Evolutionary conservation across 2,797 vertebrate genomes (phyloP).

Genomic region (Micromesistius poutassou): DNA sequence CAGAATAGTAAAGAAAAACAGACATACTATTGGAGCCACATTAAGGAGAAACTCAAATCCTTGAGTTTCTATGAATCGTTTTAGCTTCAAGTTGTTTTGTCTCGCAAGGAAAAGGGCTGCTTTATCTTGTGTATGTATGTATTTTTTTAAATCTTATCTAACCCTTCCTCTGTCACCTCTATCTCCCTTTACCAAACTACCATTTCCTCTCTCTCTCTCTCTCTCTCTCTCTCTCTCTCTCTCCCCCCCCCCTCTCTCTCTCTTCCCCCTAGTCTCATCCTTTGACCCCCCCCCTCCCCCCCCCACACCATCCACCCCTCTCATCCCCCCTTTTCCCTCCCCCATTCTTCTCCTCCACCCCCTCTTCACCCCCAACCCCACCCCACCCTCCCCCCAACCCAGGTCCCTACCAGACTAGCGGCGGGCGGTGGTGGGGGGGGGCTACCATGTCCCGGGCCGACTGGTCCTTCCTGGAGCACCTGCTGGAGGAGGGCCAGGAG

Average conservation of each 20-base stretch:
- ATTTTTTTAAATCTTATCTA: too few species aligned
- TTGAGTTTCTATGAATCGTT: background rate
- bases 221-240: background rate
- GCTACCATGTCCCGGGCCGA: constrained; percentile 83
- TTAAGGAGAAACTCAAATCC: constrained; percentile 17
- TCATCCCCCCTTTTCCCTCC: background rate
- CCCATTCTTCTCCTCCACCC: too few species aligned
- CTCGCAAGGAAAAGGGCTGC: background rate
- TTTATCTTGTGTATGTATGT: background rate
- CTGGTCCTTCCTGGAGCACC: constrained; percentile 81
- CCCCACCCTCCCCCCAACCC: background rate
- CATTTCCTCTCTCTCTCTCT: background rate
- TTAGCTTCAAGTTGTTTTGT: background rate
- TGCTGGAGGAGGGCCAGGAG: constrained; percentile 81
- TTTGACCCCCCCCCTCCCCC: background rate
- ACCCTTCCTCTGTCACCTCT: background rate
- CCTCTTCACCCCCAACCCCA: background rate
- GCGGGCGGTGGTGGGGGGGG: constrained; percentile 61
- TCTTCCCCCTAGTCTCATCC: background rate
- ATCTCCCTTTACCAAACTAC: background rate
- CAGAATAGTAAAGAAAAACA: constrained; percentile 23
- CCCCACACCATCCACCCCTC: background rate
- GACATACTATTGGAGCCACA: constrained; percentile 20
- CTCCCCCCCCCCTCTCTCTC: background rate
- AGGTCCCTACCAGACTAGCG: background rate